Evolutionary conservation across 2,113 vertebrate species (phyloP).

Genomic region (Phasianus colchicus): DNA sequence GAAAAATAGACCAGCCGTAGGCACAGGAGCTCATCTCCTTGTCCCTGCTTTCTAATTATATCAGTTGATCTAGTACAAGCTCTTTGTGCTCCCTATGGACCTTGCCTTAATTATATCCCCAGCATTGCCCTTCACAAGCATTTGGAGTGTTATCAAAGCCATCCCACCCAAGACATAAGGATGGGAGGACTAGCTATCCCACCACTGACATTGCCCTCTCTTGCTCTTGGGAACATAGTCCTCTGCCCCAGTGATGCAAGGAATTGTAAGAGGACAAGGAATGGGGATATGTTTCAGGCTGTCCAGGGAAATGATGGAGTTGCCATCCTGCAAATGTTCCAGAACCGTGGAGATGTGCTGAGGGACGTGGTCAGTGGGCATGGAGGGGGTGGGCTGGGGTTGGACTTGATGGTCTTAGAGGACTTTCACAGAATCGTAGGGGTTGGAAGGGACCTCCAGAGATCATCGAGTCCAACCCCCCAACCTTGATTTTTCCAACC

Average conservation of each 20-base stretch:
- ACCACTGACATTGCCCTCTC: not conserved
- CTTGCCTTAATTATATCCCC: not conserved
- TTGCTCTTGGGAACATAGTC: not conserved
- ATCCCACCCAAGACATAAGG: not conserved
- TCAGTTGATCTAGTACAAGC: slow-evolving; percentile 47
- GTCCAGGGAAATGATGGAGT: not conserved
- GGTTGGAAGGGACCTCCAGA: no score
- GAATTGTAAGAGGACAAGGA: not conserved
- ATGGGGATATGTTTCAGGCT: rapidly evolving
- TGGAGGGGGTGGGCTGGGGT: not conserved
- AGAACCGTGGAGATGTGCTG: not conserved
- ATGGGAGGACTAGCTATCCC: rapidly evolving
- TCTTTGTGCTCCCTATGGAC: not conserved
- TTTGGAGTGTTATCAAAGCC: not conserved
- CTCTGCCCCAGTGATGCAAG: not conserved
- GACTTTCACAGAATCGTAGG: no score
- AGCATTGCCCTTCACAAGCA: slow-evolving; percentile 10
- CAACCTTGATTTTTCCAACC: no score
- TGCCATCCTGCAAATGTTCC: not conserved
- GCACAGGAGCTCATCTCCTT: slow-evolving; percentile 48
- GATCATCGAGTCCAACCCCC: no score
- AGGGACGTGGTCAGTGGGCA: not conserved
- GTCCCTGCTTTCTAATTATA: slow-evolving; percentile 62
- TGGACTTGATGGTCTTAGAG: not conserved
- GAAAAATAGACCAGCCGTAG: not conserved